Base-by-base conservation (phyloP, 2,888 invertebrate genomes). In the Melinaea menophilus region DNA sequence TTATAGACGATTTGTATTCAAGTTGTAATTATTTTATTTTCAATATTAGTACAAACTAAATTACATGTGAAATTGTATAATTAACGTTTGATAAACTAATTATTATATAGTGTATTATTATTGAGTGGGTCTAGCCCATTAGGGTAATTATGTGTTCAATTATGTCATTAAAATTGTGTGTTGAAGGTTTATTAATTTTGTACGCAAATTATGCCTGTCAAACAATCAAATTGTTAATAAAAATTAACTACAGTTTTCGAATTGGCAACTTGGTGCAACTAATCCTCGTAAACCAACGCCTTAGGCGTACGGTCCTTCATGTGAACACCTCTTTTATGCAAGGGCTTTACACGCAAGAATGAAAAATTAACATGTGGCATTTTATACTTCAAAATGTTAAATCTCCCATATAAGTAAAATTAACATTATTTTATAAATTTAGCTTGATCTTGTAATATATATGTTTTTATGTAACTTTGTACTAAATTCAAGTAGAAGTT, bases 271-370 rank as follows among this genome's bases (percentile, higher is more conserved):
- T 61, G 58, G 47, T 61, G 55, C 59, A 59, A 63, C 45, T 67
- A 65, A 63, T 65, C 56, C 48, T 56, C 41, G 60, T 63, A 57
- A 59, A 48, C 61, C 48, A 48, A 47, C 46, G 61, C 58, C 62
- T 61, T 56, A 33, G 59, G 41, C 61, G 59, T 56, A 59, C 37
- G 55, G 58, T 58, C 55, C 48, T 64, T 47, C 13, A 58, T 62
- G 58, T 56, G 47, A 60, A 64, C 60, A 41, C 57, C 59, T 57
- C 64, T 66, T 48, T 9, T 59, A 47, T 59, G 33, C 11, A 54
- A 63, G 61, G 59, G 47, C 58, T 60, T 61, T 59, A 64, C 64
- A 62, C 56, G 12, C 48, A 58, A 62, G 54, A 62, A 60, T 60
- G 48, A 64, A 64, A 62, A 56, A 46, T 61, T 58, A 66, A 59